Percentiles rank a stretch among this genome's conserved stretches.
Evolutionary conservation across 1,140 invertebrate genomes (phyloP).

Genomic region (Drosophila repleta): DNA sequence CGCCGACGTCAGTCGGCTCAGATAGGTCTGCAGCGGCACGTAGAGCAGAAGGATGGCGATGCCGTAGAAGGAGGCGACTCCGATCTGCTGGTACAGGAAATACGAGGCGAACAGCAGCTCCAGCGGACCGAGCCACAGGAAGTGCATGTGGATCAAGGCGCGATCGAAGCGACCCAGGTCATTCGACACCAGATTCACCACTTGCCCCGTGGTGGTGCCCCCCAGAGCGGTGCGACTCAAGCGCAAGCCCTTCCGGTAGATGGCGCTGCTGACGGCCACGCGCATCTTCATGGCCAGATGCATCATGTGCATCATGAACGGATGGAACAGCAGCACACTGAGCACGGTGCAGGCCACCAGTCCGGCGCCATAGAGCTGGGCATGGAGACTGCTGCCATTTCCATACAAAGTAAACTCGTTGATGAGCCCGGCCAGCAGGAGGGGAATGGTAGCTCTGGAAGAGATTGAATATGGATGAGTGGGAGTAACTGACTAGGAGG

Average conservation of each 20-base stretch:
- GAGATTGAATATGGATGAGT: neutral
- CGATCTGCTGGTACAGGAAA: slow-evolving; percentile 88
- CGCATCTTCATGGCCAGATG: slow-evolving; percentile 76
- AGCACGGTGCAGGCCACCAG: slow-evolving; percentile 85
- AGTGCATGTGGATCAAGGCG: slow-evolving; percentile 81
- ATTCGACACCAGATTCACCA: slow-evolving; percentile 88
- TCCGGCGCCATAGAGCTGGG: slow-evolving; percentile 86
- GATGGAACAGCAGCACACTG: slow-evolving; percentile 86
- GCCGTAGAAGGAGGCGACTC: slow-evolving; percentile 88
- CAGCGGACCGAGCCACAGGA: slow-evolving; percentile 85
- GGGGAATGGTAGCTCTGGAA: slow-evolving; percentile 85
- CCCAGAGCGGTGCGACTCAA: slow-evolving; percentile 88
- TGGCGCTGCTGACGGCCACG: slow-evolving; percentile 86
- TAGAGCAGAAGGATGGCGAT: slow-evolving; percentile 90
- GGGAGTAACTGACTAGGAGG: neutral
- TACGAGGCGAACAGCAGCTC: slow-evolving; percentile 87
- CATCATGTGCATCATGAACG: slow-evolving; percentile 86
- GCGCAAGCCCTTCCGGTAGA: slow-evolving; percentile 88
- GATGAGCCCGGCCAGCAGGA: slow-evolving; percentile 71
- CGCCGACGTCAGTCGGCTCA: slow-evolving; percentile 88
- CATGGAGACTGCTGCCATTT: slow-evolving; percentile 82
- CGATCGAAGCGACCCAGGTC: slow-evolving; percentile 85
- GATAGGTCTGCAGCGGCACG: slow-evolving; percentile 91
- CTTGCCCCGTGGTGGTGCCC: slow-evolving; percentile 92
- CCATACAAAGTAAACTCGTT: slow-evolving; percentile 85